Percentiles rank a stretch among this genome's conserved stretches.
Conservation (phyloP, 1,140 invertebrate genomes). For the Platyscapa corneri region DNA sequence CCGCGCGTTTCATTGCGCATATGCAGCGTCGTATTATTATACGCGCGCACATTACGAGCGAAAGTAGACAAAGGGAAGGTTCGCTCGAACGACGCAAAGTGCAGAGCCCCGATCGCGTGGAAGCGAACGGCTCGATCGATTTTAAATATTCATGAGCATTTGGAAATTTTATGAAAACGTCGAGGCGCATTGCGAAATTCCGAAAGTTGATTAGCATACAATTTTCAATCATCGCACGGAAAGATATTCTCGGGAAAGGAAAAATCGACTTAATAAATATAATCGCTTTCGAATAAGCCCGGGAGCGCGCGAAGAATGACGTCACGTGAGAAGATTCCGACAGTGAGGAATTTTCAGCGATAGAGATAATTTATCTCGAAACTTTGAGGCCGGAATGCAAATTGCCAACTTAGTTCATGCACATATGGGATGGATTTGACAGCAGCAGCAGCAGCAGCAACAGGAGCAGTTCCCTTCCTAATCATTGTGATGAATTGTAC, state of each 20-base stretch:
- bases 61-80: too few species aligned
- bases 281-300: neutral
- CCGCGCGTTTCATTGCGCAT: too few species aligned
- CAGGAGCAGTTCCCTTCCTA: too few species aligned
- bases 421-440: conserved; percentile 22
- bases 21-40: too few species aligned
- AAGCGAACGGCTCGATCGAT: neutral
- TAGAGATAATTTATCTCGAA: neutral
- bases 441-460: too few species aligned
- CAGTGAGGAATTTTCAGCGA: neutral
- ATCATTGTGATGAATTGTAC: conserved; percentile 42
- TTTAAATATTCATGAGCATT: neutral
- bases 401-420: neutral
- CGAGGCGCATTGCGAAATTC: neutral
- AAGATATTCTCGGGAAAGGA: too few species aligned
- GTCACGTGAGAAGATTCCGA: neutral
- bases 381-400: neutral
- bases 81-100: too few species aligned
- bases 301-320: neutral
- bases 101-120: too few species aligned
- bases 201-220: neutral
- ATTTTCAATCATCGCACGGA: neutral
- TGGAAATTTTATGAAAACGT: neutral
- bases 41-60: too few species aligned
- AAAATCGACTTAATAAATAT: neutral